phyloP scores from a whole-genome alignment of 2,888 invertebrate species.

The Cephus spinipes region DNA sequence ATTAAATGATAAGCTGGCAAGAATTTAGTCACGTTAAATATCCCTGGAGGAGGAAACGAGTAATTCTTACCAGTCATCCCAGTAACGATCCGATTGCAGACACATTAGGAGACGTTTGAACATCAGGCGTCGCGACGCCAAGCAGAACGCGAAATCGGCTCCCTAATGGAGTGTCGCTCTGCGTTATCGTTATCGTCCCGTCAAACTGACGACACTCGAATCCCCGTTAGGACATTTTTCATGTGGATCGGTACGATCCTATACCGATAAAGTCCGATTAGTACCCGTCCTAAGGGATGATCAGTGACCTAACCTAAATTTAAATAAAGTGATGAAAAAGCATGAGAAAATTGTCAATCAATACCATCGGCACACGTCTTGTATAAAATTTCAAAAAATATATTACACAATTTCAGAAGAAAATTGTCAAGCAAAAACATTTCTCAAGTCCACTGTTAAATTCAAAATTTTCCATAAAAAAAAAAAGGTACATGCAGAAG shows the following conservation, averaged over 20 bases:
- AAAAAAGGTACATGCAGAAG: background rate
- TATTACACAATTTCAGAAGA: background rate
- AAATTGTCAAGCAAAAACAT: background rate
- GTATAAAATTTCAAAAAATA: background rate
- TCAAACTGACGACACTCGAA: conserved; percentile 3
- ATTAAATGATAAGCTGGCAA: background rate
- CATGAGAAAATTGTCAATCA: background rate
- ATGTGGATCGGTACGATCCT: background rate
- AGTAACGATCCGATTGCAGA: conserved; percentile 3
- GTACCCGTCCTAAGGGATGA: background rate
- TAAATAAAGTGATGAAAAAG: background rate
- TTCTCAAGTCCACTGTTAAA: background rate
- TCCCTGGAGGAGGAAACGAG: background rate
- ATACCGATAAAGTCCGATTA: background rate
- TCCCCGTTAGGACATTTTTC: conserved; percentile 8
- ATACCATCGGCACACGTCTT: background rate
- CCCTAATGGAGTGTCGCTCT: conserved; percentile 9
- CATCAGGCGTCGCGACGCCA: conserved; percentile 2
- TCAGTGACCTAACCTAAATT: background rate
- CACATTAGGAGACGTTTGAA: conserved; percentile 2
- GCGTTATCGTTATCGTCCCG: conserved; percentile 6
- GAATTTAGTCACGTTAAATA: background rate
- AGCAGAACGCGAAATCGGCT: conserved; percentile 5
- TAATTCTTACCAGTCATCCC: background rate
- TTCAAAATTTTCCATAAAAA: background rate